phyloP scores from a whole-genome alignment of 1,140 invertebrate genomes.

The Augochlora pura region DNA sequence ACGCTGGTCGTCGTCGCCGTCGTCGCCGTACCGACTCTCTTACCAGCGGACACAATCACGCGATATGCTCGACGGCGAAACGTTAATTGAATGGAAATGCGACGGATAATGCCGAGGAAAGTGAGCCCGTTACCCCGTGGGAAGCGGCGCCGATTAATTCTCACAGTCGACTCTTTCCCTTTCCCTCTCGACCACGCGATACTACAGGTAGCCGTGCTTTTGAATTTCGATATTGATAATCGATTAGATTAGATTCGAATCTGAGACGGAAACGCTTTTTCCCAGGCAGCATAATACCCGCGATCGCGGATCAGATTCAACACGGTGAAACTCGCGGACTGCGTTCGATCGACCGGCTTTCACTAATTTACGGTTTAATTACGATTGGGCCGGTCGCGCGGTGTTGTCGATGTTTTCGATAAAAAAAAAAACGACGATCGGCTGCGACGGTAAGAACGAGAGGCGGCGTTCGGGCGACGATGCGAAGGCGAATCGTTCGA shows the following conservation, averaged over 20 bases:
- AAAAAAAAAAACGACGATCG: too few species aligned
- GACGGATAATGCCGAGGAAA: constrained; percentile 30
- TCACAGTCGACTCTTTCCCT: background rate
- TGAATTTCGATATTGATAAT: constrained; percentile 22
- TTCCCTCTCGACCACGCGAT: constrained; percentile 6
- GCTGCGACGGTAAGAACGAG: too few species aligned
- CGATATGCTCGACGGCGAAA: constrained; percentile 16
- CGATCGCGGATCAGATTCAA: too few species aligned
- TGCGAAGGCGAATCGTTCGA: too few species aligned
- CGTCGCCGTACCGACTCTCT: constrained; percentile 15
- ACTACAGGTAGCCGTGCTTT: constrained; percentile 1
- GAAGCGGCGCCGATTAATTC: constrained; percentile 28
- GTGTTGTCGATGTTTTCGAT: too few species aligned
- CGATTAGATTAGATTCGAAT: constrained; percentile 23
- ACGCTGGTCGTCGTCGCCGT: constrained; percentile 24
- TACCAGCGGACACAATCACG: constrained; percentile 25
- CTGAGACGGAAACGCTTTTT: background rate
- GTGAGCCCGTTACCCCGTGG: constrained; percentile 19
- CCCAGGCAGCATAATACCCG: too few species aligned
- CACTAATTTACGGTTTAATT: too few species aligned
- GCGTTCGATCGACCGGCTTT: too few species aligned
- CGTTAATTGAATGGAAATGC: constrained; percentile 47
- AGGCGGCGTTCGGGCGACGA: too few species aligned
- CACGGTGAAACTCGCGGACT: too few species aligned
- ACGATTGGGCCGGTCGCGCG: too few species aligned